Evolutionary conservation across 2,113 vertebrate genomes (phyloP).

Genomic region (Grallaria varia): DNA sequence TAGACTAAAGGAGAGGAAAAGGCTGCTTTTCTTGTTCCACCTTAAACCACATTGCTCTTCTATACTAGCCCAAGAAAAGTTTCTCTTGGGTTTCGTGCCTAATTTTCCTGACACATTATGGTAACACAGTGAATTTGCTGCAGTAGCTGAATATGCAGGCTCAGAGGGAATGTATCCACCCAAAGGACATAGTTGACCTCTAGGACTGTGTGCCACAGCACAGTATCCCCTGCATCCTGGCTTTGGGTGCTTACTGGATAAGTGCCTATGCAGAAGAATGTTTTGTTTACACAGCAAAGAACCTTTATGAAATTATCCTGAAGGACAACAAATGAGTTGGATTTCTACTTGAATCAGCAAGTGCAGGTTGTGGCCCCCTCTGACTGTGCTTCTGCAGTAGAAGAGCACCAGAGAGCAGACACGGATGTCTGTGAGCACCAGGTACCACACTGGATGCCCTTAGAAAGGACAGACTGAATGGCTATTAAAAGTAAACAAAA

Average conservation of each 20-base stretch:
- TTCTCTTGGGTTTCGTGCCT: neutral
- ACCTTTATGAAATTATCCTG: neutral
- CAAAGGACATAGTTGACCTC: neutral
- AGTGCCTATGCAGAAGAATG: neutral
- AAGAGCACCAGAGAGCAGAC: neutral
- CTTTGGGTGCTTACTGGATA: neutral
- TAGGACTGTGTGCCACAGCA: neutral
- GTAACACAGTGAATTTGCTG: neutral
- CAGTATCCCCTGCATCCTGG: neutral
- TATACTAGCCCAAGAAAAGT: neutral
- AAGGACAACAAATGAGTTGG: neutral
- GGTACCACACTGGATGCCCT: neutral
- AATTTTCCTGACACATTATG: neutral
- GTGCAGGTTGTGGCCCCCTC: accelerated
- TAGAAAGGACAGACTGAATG: neutral
- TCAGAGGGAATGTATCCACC: neutral
- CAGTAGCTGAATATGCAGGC: neutral
- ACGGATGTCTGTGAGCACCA: neutral
- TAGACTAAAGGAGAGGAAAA: neutral
- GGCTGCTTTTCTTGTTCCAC: neutral
- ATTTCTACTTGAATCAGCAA: neutral
- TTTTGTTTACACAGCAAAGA: neutral
- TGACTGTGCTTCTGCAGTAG: neutral
- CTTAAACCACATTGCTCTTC: neutral
- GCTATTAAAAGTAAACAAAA: neutral